phyloP scores from a whole-genome alignment of 2,888 invertebrate genomes.

The Gonocerus acuteangulatus region DNA sequence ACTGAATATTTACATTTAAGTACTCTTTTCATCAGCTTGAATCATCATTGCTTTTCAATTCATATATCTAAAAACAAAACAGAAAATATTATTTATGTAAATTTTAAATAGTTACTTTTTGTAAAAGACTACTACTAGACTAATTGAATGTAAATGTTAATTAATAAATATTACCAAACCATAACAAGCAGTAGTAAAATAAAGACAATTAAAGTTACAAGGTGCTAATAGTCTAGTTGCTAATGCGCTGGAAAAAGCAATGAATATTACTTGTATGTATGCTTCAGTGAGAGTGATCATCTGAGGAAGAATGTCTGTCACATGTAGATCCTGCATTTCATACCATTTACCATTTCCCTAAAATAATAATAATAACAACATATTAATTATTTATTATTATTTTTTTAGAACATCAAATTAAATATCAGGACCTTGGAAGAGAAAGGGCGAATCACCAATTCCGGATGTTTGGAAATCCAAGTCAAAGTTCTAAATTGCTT shows the following conservation, averaged over 20 bases:
- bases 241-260: too few relatives aligned
- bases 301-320: constrained; percentile 94
- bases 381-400: background rate
- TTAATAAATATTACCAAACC: too few relatives aligned
- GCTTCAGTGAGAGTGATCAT: constrained; percentile 99
- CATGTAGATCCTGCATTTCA: constrained; percentile 90
- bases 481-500: too few relatives aligned
- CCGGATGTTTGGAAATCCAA: too few relatives aligned
- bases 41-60: background rate
- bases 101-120: background rate
- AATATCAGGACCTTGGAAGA: background rate
- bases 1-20: background rate
- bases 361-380: background rate
- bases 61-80: background rate
- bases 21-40: background rate
- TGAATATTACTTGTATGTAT: constrained; percentile 89
- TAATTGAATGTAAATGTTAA: too few relatives aligned
- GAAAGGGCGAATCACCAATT: too few relatives aligned
- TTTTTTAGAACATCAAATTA: too few relatives aligned
- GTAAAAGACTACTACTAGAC: background rate
- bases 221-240: too few relatives aligned
- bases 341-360: constrained; percentile 78
- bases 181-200: too few relatives aligned
- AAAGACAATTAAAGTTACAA: too few relatives aligned
- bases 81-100: background rate